Percentiles rank a stretch among this genome's conserved stretches.
Conservation (phyloP, 2,797 vertebrate genomes). For the Spinus olivaceus region DNA sequence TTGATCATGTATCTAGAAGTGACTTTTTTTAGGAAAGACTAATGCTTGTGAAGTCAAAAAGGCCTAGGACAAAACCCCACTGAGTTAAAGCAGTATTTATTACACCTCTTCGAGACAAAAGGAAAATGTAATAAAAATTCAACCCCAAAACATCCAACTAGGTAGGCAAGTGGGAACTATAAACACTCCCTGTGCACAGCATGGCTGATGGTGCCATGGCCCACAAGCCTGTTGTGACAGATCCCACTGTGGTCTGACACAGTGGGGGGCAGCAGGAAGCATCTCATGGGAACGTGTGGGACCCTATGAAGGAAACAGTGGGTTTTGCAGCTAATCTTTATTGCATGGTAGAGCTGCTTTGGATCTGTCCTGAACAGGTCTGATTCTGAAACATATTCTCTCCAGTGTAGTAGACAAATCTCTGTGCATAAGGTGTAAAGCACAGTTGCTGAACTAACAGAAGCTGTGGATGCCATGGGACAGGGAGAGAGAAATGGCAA, state of each 20-base stretch:
- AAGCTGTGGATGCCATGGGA: neutral
- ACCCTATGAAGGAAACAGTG: neutral
- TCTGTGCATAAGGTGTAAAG: neutral
- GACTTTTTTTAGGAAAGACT: neutral
- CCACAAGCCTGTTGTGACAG: neutral
- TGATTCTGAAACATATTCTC: neutral
- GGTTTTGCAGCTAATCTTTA: neutral
- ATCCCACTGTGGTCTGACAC: fast-evolving
- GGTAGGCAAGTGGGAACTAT: neutral
- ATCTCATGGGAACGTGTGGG: fast-evolving
- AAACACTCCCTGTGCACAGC: neutral
- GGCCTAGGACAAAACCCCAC: neutral
- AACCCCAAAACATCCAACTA: neutral
- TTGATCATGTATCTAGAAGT: neutral
- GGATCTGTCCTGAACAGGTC: neutral
- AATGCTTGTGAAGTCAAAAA: neutral
- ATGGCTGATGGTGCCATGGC: fast-evolving
- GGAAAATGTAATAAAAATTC: neutral
- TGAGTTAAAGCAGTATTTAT: neutral
- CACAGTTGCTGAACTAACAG: neutral
- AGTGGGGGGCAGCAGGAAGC: neutral
- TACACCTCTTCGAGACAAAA: neutral
- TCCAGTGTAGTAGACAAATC: neutral
- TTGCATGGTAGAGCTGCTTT: neutral
- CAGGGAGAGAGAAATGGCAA: too few relatives aligned